A percentile compares a stretch with the other conserved stretches of the same genome.
phyloP scores from a whole-genome alignment of 2,113 vertebrate genomes.

The Prolemur simus region DNA sequence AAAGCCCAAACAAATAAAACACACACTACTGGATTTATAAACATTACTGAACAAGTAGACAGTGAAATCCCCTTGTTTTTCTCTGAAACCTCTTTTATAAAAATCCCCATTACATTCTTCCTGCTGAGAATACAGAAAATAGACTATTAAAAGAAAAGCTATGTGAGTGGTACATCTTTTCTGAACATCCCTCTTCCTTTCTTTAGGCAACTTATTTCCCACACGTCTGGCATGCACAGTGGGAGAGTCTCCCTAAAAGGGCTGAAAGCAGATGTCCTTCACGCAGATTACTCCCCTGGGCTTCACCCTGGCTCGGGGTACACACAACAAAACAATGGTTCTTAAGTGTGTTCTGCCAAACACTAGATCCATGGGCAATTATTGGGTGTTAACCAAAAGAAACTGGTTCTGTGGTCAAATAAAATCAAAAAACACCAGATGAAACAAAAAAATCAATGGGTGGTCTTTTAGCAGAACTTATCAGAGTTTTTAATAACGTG shows the following conservation, averaged over 20 bases:
- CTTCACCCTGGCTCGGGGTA: background rate
- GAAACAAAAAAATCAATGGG: background rate
- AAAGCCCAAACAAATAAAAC: conserved; percentile 75
- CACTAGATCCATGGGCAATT: background rate
- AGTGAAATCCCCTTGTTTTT: conserved; percentile 56
- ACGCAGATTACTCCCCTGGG: background rate
- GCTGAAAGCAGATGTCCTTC: background rate
- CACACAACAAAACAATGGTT: background rate
- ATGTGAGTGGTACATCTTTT: background rate
- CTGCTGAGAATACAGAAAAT: background rate
- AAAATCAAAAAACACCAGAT: background rate
- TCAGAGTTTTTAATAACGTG: background rate
- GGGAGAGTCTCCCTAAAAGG: background rate
- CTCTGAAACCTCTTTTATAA: conserved; percentile 49
- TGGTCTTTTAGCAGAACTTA: background rate
- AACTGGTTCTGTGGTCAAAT: background rate
- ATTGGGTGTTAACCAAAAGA: conserved; percentile 31
- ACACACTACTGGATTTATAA: conserved; percentile 72
- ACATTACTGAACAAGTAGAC: conserved; percentile 54
- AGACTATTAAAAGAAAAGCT: background rate
- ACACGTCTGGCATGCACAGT: background rate
- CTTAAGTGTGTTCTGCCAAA: background rate
- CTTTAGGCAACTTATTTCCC: background rate
- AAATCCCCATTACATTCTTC: conserved; percentile 57
- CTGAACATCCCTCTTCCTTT: background rate